Evolutionary conservation across 2,888 invertebrate species (phyloP).

Genomic region (Drosophila tripunctata): DNA sequence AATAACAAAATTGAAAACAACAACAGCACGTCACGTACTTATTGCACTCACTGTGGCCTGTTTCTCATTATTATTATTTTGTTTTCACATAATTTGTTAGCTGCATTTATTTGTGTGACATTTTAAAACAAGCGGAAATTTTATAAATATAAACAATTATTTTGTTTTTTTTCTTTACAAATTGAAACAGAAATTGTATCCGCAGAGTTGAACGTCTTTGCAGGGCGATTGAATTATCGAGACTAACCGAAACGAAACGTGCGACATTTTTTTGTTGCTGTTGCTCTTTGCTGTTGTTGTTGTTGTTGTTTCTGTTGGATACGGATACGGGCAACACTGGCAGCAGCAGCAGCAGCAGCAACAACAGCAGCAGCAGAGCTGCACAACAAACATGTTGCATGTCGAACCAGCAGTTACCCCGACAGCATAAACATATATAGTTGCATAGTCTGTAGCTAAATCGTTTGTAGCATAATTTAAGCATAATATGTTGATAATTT

Average conservation of each 20-base stretch:
- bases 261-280: conserved; percentile 77
- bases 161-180: not conserved
- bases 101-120: not conserved
- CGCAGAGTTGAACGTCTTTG: conserved; percentile 73
- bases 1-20: not conserved
- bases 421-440: conserved; percentile 11
- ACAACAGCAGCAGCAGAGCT: conserved; percentile 33
- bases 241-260: conserved; percentile 80
- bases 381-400: conserved; percentile 56
- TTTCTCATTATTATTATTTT: conserved; percentile 7
- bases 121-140: too few relatives aligned
- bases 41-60: conserved; percentile 13
- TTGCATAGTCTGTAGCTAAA: not conserved
- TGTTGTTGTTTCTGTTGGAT: conserved; percentile 44
- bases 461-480: not conserved
- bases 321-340: conserved; percentile 62
- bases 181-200: conserved; percentile 24
- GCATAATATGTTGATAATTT: too few relatives aligned
- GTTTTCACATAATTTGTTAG: not conserved
- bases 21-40: conserved; percentile 34
- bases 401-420: conserved; percentile 29
- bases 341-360: conserved; percentile 22
- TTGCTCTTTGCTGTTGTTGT: conserved; percentile 39
- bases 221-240: conserved; percentile 81
- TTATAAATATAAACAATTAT: too few relatives aligned